Percentiles rank a stretch among this genome's conserved stretches.
Conservation (phyloP, 2,888 invertebrate genomes). For the Pomacea canaliculata region DNA sequence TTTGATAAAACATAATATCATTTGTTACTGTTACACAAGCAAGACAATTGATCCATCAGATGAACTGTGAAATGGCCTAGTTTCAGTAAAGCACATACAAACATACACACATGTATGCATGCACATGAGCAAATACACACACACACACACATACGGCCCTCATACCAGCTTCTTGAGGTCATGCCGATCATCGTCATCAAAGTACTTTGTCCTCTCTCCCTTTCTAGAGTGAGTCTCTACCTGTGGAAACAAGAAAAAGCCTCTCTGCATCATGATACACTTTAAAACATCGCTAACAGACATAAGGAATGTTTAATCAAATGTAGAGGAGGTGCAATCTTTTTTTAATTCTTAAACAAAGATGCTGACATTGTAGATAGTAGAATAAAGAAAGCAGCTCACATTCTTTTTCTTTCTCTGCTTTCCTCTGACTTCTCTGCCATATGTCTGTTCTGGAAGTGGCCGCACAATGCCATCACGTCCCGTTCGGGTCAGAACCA, state of each 20-base stretch:
- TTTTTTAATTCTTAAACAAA: no score
- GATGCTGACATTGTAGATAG: no score
- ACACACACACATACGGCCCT: no score
- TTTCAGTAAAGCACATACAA: background rate
- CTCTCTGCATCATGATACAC: no score
- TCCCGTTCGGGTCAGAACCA: slow-evolving; percentile 60
- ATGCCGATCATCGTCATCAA: slow-evolving; percentile 90
- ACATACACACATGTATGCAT: no score
- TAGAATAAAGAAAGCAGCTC: slow-evolving; percentile 20
- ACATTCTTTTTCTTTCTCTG: slow-evolving; percentile 55
- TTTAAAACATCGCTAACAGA: background rate
- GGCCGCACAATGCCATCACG: slow-evolving; percentile 78
- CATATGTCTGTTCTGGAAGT: slow-evolving; percentile 60
- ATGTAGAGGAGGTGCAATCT: no score
- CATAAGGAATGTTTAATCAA: no score
- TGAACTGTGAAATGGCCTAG: no score
- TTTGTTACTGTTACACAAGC: no score
- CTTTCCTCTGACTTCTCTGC: slow-evolving; percentile 36
- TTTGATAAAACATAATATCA: no score
- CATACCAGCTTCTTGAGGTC: slow-evolving; percentile 83
- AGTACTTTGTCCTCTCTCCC: slow-evolving; percentile 84
- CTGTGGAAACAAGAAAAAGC: slow-evolving; percentile 38
- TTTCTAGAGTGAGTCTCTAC: slow-evolving; percentile 78
- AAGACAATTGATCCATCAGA: no score
- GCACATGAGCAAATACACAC: background rate